Evolutionary conservation across 2,113 vertebrate genomes (phyloP), one percentile per base, ranked within the genome.

Genomic region (Tragelaphus scriptus): DNA sequence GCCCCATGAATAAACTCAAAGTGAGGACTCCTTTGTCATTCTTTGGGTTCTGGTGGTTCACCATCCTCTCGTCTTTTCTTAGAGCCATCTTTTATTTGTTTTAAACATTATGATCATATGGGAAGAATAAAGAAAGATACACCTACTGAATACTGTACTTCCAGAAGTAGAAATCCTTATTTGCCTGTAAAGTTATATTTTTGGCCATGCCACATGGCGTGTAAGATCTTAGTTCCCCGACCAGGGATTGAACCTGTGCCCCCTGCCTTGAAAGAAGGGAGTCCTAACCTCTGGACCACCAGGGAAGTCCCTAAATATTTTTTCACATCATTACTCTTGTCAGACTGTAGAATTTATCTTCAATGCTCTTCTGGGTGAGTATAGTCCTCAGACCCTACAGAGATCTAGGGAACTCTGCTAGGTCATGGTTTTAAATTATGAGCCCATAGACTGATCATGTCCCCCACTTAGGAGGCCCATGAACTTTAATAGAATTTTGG

Each of bases 1-100:
- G 28, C 9, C 28, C 5, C 2, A 6, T 0, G 0, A 55, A 82
- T 4, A 55, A 71, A 40, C n/a, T 71, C 68, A 2, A 2, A 71
- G 10, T 23, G 36, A 16, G 36, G 36, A 16, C 15, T 13, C 7
- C 10, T n/a, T 1, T 61, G 36, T 75, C 16, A 19, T 58, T 91
- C 13, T 30, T 23, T 61, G n/a, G 14, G 28, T 53, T 49, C 16
- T 44, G 32, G 2, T 87, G 17, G 6, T 28, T 71, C 0, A 40
- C 23, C 7, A 56, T 44, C 8, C n/a, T 77, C 59, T 90, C 11
- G 14, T 12, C 21, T n/a, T 21, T 53, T 81, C 1, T 49, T 23
- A 47, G 30, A 13, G 12, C 23, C 3, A 14, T 63, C 26, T 47
- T 75, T 5, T 44, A 7, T 65, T 85, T 80, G 53, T 82, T 79